Conservation (phyloP, 53 echinoderm and acorn worm genomes). For the Stichopus horrens region DNA sequence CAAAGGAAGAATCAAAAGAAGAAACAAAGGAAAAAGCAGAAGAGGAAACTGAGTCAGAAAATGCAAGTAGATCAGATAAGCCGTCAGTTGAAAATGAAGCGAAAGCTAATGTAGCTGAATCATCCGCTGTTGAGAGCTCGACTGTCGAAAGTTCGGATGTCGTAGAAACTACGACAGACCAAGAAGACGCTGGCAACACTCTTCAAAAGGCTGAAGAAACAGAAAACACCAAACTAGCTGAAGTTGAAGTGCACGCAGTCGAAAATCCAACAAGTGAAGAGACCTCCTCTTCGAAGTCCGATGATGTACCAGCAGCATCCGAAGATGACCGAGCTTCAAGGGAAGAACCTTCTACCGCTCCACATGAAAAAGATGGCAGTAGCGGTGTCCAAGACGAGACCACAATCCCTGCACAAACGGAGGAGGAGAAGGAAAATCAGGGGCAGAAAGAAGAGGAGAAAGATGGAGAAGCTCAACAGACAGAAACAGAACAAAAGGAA, state of each 20-base stretch:
- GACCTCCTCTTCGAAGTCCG: neutral
- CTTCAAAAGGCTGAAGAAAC: constrained; percentile 35
- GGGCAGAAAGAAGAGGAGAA: neutral
- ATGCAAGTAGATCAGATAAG: neutral
- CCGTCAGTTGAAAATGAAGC: neutral
- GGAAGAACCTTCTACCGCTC: neutral
- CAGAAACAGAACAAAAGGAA: neutral
- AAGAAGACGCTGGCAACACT: neutral
- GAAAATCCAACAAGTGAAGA: constrained; percentile 7
- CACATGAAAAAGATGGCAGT: neutral
- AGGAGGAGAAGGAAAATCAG: neutral
- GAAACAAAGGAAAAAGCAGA: neutral
- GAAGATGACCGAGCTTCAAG: neutral
- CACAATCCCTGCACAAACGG: neutral
- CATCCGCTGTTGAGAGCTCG: constrained; percentile 18
- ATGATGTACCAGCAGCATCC: neutral
- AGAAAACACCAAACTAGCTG: constrained; percentile 1
- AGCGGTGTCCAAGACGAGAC: neutral
- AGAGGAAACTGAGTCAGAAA: neutral
- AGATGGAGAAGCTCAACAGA: constrained; percentile 20
- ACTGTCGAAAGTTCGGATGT: constrained; percentile 7
- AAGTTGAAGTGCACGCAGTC: constrained; percentile 35
- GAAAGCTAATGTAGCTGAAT: neutral
- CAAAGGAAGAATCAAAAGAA: neutral
- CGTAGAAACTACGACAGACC: constrained; percentile 10